Base-by-base conservation (phyloP, 2,797 vertebrate genomes). In the Limosa lapponica region DNA sequence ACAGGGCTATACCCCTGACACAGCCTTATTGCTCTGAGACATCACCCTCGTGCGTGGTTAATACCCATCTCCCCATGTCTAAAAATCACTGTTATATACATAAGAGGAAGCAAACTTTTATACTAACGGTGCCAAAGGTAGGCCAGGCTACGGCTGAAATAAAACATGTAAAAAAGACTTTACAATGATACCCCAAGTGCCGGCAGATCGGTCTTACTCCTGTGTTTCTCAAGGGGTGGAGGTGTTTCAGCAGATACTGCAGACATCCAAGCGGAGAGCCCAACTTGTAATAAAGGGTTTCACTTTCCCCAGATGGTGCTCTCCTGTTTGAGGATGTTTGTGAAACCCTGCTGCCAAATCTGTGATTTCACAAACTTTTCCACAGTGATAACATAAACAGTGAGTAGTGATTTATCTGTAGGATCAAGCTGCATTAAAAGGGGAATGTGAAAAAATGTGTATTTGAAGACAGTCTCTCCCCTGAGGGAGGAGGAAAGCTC, bases 341-440 rank as follows among this genome's bases (percentile, higher is more conserved):
- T 87, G 81, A 92, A 93, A 65, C 43, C 1, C 4, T 8, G 46
- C 73, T 87, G 93, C 83, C 90, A 82, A 79, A 95, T 92, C 87
- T 82, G 82, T 64, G 85, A 96, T 91, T 95, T 92, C 93, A 94
- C 77, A 87, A 90, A 91, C 85, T 91, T 74, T 94, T 96, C 89
- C 83, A 73, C 48, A 1, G 74, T 43, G 93, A 87, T 88, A 87
- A 90, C 48, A 37, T 82, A 95, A 96, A 96, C 87, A 95, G 58
- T 6, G 48, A 94, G 59, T 7, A 75, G 94, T 39, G 87, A 94
- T 91, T 94, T 95, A 93, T 93, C 90, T 46, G 55, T 43, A 44
- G 85, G 66, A 93, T 93, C 48, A 70, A 84, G 62, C 51, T 88
- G 66, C 8, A 4, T 44, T 83, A 74, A 59, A 95, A 82, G 30